Evolutionary conservation across 2,888 invertebrate genomes (phyloP), one percentile per base, ranked within the genome.

Genomic region (Lathronympha strigana): DNA sequence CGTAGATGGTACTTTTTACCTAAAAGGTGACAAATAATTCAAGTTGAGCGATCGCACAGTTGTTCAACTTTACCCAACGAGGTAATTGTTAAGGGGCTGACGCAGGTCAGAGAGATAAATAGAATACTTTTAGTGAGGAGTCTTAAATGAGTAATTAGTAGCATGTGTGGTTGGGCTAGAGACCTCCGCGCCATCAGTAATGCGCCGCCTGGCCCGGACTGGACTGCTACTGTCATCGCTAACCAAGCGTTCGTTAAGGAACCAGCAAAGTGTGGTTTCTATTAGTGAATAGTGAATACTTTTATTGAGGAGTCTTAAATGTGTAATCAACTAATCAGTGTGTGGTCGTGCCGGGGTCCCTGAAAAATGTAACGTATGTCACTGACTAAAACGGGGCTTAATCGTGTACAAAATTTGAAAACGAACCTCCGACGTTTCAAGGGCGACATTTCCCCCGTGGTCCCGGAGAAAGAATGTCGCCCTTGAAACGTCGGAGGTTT

Each of bases 141-240:
- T 79, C 75, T 76, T 78, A 78, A 81, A 81, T 82, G 80, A 82
- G 86, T 83, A 86, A 89, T 90, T 88, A 89, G 86, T 73, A 77
- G 80, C 87, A 87, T 82, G 81, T 88, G 88, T 87, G 86, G 69
- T 77, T 71, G 71, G 50, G 62, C 68, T 68, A 54, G 67, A 61
- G 67, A 69, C 67, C 74, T 73, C 73, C 69, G 72, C 72, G 79
- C 82, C 83, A 81, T 86, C 86, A 82, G 80, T 79, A 82, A 79
- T 80, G 79, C 80, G 77, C 83, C 82, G 82, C 80, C 77, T 79
- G 83, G 64, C 75, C 77, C 76, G 75, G 78, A 81, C 80, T 78
- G 47, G 23, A 13, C 47, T 23, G 47, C 1, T 47, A 47, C 13
- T 23, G 47, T 3, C 23, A 23, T 19, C 11, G 47, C 47, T 25